Evolutionary conservation across 2,797 vertebrate species (phyloP).

Genomic region (Pangasius djambal): DNA sequence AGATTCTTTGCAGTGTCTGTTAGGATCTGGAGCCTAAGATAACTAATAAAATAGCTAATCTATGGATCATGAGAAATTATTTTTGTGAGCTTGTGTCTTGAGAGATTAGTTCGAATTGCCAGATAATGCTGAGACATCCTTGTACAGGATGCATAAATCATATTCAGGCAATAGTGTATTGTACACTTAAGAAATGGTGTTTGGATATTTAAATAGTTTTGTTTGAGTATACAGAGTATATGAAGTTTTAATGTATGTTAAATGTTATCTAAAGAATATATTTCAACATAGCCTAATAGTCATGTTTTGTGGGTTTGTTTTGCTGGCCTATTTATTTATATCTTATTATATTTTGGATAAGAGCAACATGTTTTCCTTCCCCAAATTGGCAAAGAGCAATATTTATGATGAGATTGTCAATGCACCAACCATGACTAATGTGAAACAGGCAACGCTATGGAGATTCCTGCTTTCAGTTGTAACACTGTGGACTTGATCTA

Average conservation of each 20-base stretch:
- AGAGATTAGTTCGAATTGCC: not conserved
- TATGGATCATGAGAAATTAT: not conserved
- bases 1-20: not conserved
- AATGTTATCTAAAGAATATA: not conserved
- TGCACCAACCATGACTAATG: constrained; percentile 16
- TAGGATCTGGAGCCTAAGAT: not conserved
- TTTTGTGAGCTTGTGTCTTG: not conserved
- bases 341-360: not conserved
- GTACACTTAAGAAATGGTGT: not conserved
- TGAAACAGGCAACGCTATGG: not conserved
- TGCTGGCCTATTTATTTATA: constrained; percentile 6
- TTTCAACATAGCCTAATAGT: not conserved
- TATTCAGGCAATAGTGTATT: not conserved
- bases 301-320: not conserved
- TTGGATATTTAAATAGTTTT: not conserved
- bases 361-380: not conserved
- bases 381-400: constrained; percentile 10
- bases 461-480: not conserved
- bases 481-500: constrained; percentile 21
- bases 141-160: not conserved
- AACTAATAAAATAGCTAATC: not conserved
- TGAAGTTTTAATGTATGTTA: not conserved
- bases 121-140: not conserved
- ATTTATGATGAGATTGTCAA: constrained; percentile 21
- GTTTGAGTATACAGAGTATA: not conserved